A percentile compares a stretch with the other conserved stretches of the same genome.
Evolutionary conservation across 2,888 invertebrate species (phyloP).

Genomic region (Lochmaea capreae): DNA sequence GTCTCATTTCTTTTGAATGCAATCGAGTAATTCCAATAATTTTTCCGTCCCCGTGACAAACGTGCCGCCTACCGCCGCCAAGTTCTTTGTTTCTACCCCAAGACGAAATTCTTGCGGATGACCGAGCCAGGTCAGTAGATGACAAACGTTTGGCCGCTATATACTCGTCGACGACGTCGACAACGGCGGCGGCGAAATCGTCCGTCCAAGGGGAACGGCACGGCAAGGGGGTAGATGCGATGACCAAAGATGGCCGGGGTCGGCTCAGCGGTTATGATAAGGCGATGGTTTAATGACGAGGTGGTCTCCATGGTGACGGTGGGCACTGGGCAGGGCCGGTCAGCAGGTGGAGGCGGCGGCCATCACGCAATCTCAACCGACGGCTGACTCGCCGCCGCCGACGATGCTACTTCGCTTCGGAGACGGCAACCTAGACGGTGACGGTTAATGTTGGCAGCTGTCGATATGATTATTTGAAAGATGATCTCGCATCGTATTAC

Average conservation of each 20-base stretch:
- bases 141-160: constrained; percentile 51
- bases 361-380: constrained; percentile 66
- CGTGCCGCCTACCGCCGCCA: constrained; percentile 17
- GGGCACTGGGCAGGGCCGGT: constrained; percentile 68
- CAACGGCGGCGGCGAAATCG: constrained; percentile 35
- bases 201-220: constrained; percentile 39
- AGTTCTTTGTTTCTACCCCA: constrained; percentile 39
- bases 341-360: constrained; percentile 63
- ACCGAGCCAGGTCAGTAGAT: constrained; percentile 45
- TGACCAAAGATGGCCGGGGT: constrained; percentile 66
- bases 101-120: constrained; percentile 44
- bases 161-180: constrained; percentile 15
- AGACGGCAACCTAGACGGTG: constrained; percentile 20
- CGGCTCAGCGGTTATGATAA: constrained; percentile 69
- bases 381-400: constrained; percentile 27
- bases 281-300: constrained; percentile 70
- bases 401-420: constrained; percentile 28
- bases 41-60: neutral
- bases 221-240: constrained; percentile 55
- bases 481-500: neutral
- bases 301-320: constrained; percentile 68
- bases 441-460: constrained; percentile 37
- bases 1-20: neutral
- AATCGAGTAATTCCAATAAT: constrained; percentile 18
- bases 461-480: constrained; percentile 34